Percentiles rank a stretch among this genome's conserved stretches.
These are phyloP conservation scores for Cuniculus paca DNA, from an alignment of 2,797 vertebrate species.

Conservation along the genomic window DNA sequence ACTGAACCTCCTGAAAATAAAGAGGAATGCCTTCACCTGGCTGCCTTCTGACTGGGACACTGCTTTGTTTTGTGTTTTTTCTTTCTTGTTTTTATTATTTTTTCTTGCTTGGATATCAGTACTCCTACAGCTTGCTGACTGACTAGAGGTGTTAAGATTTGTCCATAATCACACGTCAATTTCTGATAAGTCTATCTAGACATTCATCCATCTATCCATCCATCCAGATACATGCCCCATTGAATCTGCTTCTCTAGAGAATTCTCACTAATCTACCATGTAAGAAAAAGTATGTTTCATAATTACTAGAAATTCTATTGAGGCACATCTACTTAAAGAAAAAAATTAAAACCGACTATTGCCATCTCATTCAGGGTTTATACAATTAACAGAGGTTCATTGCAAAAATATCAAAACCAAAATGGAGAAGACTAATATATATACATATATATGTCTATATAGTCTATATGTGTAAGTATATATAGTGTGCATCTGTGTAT, in stretches of 20 bases:
- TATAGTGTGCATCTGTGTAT: neutral
- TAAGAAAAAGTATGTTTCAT: neutral
- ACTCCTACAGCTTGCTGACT: neutral
- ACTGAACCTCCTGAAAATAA: neutral
- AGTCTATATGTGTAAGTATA: neutral
- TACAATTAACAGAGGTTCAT: neutral
- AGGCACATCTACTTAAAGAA: neutral
- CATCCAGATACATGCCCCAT: neutral
- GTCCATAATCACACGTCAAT: neutral
- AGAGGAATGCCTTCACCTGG: neutral
- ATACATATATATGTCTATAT: neutral
- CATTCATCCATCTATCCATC: neutral
- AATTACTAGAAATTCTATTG: neutral
- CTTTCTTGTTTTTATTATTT: neutral
- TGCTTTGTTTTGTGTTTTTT: neutral
- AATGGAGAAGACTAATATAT: neutral
- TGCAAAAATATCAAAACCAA: neutral
- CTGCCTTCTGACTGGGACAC: neutral
- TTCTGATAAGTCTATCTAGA: neutral
- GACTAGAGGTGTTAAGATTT: neutral
- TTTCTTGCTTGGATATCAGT: neutral
- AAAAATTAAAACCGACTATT: neutral
- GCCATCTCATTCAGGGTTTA: neutral
- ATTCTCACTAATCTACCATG: neutral
- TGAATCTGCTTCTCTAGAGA: neutral